Percentiles rank a stretch among this genome's conserved stretches.
Evolutionary conservation across 2,113 vertebrate species (phyloP).

Genomic region (Aspiorhynchus laticeps): DNA sequence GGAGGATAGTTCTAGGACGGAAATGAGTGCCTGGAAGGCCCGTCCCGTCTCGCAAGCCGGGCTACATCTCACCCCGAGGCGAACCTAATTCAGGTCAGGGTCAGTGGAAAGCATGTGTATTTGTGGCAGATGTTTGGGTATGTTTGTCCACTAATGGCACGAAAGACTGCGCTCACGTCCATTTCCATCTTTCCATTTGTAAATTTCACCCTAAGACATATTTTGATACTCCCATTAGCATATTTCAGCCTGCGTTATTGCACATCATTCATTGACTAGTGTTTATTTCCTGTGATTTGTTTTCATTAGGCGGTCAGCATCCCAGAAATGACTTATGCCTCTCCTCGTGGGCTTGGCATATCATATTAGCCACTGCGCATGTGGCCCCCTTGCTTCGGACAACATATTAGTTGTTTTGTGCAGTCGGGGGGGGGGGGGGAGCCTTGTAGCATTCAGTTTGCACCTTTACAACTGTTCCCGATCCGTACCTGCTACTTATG

Average conservation of each 20-base stretch:
- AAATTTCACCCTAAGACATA: constrained; percentile 1
- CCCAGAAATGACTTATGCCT: constrained; percentile 34
- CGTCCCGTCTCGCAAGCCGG: neutral
- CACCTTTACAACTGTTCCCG: too few species aligned
- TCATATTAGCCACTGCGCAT: neutral
- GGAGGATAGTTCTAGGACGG: constrained; percentile 34
- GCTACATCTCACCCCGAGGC: constrained; percentile 37
- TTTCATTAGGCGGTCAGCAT: constrained; percentile 44
- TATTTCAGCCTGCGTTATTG: constrained; percentile 34
- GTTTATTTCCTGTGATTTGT: constrained; percentile 52
- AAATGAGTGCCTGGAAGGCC: constrained; percentile 37
- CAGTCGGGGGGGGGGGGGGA: neutral
- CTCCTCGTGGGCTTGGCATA: neutral
- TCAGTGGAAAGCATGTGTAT: neutral
- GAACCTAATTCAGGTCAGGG: constrained; percentile 30
- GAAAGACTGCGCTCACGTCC: neutral
- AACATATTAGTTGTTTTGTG: neutral
- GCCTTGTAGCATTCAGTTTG: neutral
- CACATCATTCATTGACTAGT: constrained; percentile 48
- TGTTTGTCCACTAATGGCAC: constrained; percentile 36
- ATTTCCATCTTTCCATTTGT: constrained; percentile 21
- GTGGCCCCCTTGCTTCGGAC: neutral
- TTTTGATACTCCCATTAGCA: constrained; percentile 10
- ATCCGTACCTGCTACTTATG: too few species aligned
- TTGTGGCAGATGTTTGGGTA: neutral